Conservation (phyloP, 2,888 invertebrate genomes). For the Apotomis capreana region DNA sequence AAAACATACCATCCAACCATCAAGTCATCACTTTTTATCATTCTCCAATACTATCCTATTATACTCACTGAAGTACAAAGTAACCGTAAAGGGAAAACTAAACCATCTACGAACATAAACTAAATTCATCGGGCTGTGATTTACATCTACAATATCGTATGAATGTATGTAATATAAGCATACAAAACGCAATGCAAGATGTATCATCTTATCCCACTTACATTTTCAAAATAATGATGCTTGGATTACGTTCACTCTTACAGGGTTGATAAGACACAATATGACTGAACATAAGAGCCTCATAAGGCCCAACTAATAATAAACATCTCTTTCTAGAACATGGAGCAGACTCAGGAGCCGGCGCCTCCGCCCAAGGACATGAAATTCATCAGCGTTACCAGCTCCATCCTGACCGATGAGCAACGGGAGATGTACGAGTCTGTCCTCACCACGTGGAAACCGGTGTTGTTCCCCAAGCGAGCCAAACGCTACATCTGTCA, state of each 20-base stretch:
- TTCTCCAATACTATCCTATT: too few relatives aligned
- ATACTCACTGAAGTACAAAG: too few relatives aligned
- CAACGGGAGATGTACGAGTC: slow-evolving; percentile 46
- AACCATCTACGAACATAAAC: too few relatives aligned
- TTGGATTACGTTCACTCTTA: not conserved
- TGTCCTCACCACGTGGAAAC: slow-evolving; percentile 43
- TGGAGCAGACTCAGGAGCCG: slow-evolving; percentile 28
- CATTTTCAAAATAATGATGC: too few relatives aligned
- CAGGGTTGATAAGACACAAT: not conserved
- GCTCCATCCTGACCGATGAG: slow-evolving; percentile 42
- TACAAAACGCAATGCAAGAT: too few relatives aligned
- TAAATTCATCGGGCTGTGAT: too few relatives aligned
- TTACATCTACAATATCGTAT: too few relatives aligned
- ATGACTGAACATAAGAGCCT: not conserved
- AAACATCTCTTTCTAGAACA: slow-evolving; percentile 32
- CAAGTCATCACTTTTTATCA: too few relatives aligned
- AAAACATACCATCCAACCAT: too few relatives aligned
- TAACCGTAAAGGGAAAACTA: too few relatives aligned
- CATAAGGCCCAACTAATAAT: slow-evolving; percentile 17
- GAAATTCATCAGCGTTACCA: slow-evolving; percentile 43
- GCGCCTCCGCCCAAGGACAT: slow-evolving; percentile 34
- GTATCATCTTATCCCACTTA: too few relatives aligned
- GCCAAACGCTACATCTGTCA: slow-evolving; percentile 70
- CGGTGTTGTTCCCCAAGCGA: slow-evolving; percentile 63
- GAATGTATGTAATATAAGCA: too few relatives aligned